A percentile compares a stretch with the other conserved stretches of the same genome.
Conservation (phyloP, 2,113 vertebrate genomes). For the Opisthocomus hoazin region DNA sequence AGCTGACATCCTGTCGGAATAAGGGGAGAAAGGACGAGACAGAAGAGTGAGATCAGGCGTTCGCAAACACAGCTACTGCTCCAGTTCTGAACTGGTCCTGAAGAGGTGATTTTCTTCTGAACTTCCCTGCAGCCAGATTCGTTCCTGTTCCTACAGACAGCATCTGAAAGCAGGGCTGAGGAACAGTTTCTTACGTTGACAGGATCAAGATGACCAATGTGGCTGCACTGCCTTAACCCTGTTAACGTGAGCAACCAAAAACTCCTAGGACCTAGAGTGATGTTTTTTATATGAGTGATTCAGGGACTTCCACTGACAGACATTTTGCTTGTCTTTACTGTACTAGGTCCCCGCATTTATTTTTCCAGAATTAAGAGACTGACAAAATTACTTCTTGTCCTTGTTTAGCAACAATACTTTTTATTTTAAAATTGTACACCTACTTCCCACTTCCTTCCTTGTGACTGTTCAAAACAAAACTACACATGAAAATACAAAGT, state of each 20-base stretch:
- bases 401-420: not conserved
- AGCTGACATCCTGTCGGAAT: not conserved
- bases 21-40: not conserved
- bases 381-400: not conserved
- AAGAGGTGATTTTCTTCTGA: not conserved
- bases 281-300: not conserved
- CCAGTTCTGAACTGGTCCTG: not conserved
- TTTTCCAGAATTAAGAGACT: not conserved
- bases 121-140: not conserved
- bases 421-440: not conserved
- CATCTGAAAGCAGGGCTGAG: not conserved
- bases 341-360: not conserved
- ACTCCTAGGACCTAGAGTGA: not conserved
- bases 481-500: not conserved
- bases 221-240: not conserved
- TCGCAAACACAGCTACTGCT: not conserved
- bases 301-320: not conserved
- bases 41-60: not conserved
- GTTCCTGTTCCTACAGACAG: not conserved
- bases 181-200: not conserved
- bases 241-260: not conserved
- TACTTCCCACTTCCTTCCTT: not conserved
- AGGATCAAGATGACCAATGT: not conserved
- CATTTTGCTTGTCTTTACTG: not conserved
- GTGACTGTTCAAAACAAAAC: not conserved